Base-by-base conservation (phyloP, 1,140 invertebrate species). In the Eubasilissa regina region DNA sequence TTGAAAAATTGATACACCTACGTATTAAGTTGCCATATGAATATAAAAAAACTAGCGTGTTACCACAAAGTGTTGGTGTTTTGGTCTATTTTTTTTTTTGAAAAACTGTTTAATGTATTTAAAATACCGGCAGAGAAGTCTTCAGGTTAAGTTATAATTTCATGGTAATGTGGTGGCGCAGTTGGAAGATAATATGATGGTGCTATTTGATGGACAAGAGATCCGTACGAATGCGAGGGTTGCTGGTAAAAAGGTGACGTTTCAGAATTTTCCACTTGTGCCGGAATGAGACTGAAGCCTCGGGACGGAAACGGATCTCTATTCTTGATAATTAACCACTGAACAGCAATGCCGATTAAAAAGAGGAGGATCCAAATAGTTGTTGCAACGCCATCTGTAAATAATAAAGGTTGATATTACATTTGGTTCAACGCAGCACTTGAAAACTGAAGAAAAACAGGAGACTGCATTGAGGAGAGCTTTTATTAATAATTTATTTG, bases 311-410 rank as follows among this genome's bases (percentile, higher is more conserved):
- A 64, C 7, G 35, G 13, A 10, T 11, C 21, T 35, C 25, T 21
- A 35, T 12, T 25, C 10, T 68, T 68, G n/a, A 15, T 68, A 0
- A 68, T n/a, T 15, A n/a, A 45, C n/a, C 21, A n/a, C 44, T 68
- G 64, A n/a, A 15, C 15, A 15, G 47, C n/a, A 45, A n/a, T 47
- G 9, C 64, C 64, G 10, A 68, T 68, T 17, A 68, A 10, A 6
- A 47, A n/a, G 15, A 68, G 64, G 15, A 68, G 74, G 1, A 87
- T 76, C 91, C 93, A 93, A 8, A 91, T 58, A 6, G 90, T 77
- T 0, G 86, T 87, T 51, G 93, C 84, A 15, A 90, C 84, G 35
- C 90, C 86, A 85, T 94, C 93, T 94, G 87, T 15, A 48, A 48
- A 77, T 8, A 77, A 17, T 12, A 35, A 15, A 77, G 4, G 13